Base-by-base conservation (phyloP, 2,888 invertebrate genomes). In the Ormyrus rosae region DNA sequence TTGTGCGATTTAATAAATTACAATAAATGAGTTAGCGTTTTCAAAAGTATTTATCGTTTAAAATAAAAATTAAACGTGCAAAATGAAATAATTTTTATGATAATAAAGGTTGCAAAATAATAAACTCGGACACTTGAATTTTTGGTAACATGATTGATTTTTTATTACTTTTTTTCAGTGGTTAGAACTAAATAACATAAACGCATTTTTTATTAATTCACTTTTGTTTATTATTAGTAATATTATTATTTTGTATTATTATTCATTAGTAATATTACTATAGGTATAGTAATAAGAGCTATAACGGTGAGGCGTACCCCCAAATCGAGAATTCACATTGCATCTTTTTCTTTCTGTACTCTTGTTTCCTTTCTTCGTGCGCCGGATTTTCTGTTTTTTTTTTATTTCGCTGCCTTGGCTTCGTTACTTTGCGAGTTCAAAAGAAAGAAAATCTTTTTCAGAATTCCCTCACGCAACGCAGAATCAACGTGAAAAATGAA, bases 121-220 rank as follows among this genome's bases (percentile, higher is more conserved):
- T 70, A 70, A 70, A 80, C n/a, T 53, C 53, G 19, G 45, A 80
- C 70, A 75, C 64, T 55, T 61, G 8, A 55, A 11, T 64, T 73
- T 83, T 87, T 86, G 85, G 86, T 90, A 90, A 89, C 89, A 89
- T 87, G 87, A 87, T 89, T 89, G 87, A 89, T 86, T 88, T 34
- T 89, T 88, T 89, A 87, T 88, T 88, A 86, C 83, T 85, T 87
- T 88, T 87, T 86, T 85, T 84, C 85, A 86, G 85, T 87, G 87
- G 85, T 88, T 89, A 89, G 85, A 89, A 90, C 89, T 89, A 90
- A 90, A 90, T 90, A 90, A 90, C 90, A 89, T 87, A 89, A 89
- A 89, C 87, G 88, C 88, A 86, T 89, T 86, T 87, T 83, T 86
- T 88, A 83, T 85, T 87, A 86, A 84, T 88, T 87, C 85, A 87